Base-by-base conservation (phyloP, 92 coral and sea anemone genomes). In the Paramuricea clavata region DNA sequence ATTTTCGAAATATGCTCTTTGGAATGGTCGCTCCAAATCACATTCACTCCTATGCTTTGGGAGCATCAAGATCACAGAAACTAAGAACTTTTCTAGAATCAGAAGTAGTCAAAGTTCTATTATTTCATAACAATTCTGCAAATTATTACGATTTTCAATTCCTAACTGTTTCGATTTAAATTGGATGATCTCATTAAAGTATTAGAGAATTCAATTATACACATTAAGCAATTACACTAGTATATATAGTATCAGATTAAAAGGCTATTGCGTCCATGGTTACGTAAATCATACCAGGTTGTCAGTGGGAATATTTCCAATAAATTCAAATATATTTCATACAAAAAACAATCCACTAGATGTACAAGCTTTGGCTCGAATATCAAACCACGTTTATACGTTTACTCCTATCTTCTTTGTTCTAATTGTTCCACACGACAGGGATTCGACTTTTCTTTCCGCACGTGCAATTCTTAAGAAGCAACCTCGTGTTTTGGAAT, bases 11-110 rank as follows among this genome's bases (percentile, higher is more conserved):
- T 79, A 79, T 79, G 84, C 54, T 79, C 57, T 79, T 43, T 79
- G 72, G 84, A 33, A 79, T 26, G 84, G 84, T 79, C 22, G 31
- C 84, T 79, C 73, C 73, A 79, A 61, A 60, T 79, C 72, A 79
- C 31, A 79, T 79, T 59, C 84, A 79, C 84, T 79, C 23, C 57
- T 33, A 32, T 79, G 84, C 39, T 36, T 79, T 59, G 87, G 25
- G 41, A 44, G 89, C 81, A 81, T 33, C 31, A 54, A 49, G 87
- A 62, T 61, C 47, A 78, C 69, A 76, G 49, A n/a, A n/a, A n/a
- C n/a, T n/a, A n/a, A 54, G 22, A 65, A 8, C 52, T 44, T 59
- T 27, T 31, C 36, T 41, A 76, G 15, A 43, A n/a, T 65, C 56
- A 43, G 32, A 56, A 76, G 57, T 47, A 76, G 47, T 73, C 25